Conservation (phyloP, 2,888 invertebrate species). For the Aphidius colemani region DNA sequence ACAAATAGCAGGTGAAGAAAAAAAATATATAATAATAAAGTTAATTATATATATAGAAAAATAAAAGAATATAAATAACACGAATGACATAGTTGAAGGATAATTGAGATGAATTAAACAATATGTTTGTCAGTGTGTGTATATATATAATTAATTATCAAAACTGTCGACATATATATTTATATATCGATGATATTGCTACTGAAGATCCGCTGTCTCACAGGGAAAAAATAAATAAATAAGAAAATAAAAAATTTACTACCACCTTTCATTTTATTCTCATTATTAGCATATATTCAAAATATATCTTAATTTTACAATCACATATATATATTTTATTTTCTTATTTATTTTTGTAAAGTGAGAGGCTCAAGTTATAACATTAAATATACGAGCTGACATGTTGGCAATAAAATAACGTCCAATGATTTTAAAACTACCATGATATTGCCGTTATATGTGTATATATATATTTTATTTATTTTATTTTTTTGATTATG, state of each 20-base stretch:
- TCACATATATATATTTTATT: conserved; percentile 24
- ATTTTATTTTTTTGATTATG: background rate
- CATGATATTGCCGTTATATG: conserved; percentile 22
- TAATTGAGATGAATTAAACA: conserved; percentile 19
- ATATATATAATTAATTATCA: conserved; percentile 12
- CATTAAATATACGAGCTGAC: conserved; percentile 34
- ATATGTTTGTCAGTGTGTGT: background rate
- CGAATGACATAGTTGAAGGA: background rate
- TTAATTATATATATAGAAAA: background rate
- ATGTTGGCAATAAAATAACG: conserved; percentile 32
- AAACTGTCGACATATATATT: conserved; percentile 8
- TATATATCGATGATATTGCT: conserved; percentile 11
- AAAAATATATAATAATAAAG: background rate
- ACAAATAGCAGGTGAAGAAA: background rate
- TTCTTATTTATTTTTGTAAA: background rate
- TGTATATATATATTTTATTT: background rate
- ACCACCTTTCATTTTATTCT: conserved; percentile 30
- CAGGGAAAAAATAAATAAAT: too few species aligned
- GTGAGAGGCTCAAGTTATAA: conserved; percentile 26
- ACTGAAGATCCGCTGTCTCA: background rate
- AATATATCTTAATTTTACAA: conserved; percentile 39
- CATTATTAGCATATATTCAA: conserved; percentile 40
- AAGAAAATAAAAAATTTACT: conserved; percentile 27
- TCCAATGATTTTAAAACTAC: conserved; percentile 29
- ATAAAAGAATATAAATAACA: conserved; percentile 2